Conservation (phyloP, 1,140 invertebrate species). For the Aethina tumida region DNA sequence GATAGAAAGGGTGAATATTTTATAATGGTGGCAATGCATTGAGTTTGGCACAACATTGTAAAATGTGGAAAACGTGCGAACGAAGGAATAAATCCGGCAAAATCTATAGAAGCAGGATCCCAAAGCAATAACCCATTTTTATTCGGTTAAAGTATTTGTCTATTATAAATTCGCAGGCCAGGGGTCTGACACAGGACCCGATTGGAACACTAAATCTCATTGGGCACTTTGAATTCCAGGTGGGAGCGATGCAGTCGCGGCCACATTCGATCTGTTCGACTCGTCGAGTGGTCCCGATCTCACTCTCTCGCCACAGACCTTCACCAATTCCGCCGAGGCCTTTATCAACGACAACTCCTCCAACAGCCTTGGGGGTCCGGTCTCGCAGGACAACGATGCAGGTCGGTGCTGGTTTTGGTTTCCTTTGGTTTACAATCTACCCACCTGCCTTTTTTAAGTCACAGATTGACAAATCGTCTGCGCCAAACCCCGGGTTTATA, state of each 20-base stretch:
- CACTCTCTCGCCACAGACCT: conserved; percentile 58
- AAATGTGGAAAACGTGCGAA: too few species aligned
- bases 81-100: too few species aligned
- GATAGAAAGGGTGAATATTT: too few species aligned
- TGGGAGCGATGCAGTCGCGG: conserved; percentile 39
- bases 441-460: conserved; percentile 1
- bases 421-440: background rate
- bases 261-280: conserved; percentile 60
- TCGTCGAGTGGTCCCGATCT: conserved; percentile 58
- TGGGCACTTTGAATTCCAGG: conserved; percentile 24
- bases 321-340: conserved; percentile 54
- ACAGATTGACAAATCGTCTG: background rate
- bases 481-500: too few species aligned
- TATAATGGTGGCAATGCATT: too few species aligned
- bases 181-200: background rate
- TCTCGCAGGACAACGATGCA: conserved; percentile 32
- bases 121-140: background rate
- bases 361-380: conserved; percentile 51
- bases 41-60: too few species aligned
- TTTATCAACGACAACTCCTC: conserved; percentile 61
- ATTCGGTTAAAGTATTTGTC: background rate
- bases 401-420: conserved; percentile 24
- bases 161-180: background rate
- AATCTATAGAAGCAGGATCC: too few species aligned
- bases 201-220: conserved; percentile 5